Evolutionary conservation across 2,797 vertebrate species (phyloP).

Genomic region (Podargus strigoides): DNA sequence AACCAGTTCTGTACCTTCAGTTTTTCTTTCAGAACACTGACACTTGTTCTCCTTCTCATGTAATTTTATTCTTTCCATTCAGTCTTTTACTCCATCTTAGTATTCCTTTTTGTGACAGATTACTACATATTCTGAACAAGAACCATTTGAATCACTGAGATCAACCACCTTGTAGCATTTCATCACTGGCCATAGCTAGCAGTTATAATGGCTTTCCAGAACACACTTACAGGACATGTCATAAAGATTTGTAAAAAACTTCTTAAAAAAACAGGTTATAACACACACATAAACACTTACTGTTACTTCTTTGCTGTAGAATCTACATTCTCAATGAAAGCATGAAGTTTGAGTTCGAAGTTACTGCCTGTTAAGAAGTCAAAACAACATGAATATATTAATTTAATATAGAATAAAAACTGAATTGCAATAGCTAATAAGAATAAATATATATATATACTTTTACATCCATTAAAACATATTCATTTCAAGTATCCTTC

Average conservation of each 20-base stretch:
- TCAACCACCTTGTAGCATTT: neutral
- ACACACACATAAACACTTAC: conserved; percentile 67
- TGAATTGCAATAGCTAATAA: conserved; percentile 46
- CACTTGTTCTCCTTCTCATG: neutral
- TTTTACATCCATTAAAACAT: neutral
- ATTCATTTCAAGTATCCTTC: neutral
- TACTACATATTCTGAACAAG: neutral
- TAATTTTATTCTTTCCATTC: neutral
- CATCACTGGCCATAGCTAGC: neutral
- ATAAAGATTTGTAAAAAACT: neutral
- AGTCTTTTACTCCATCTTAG: neutral
- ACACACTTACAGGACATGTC: neutral
- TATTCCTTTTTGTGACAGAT: neutral
- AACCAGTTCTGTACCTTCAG: neutral
- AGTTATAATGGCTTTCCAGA: neutral
- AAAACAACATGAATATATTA: conserved; percentile 59
- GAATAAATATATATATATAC: neutral
- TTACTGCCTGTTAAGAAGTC: conserved; percentile 68
- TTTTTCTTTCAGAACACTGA: neutral
- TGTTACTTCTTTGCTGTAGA: conserved; percentile 37
- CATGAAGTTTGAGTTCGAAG: conserved; percentile 15
- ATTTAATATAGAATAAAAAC: conserved; percentile 45
- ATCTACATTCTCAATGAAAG: neutral
- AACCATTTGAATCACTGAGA: neutral
- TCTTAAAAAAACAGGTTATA: neutral